phyloP scores from a whole-genome alignment of 1,140 invertebrate genomes.

The Muscidifurax raptorellus region DNA sequence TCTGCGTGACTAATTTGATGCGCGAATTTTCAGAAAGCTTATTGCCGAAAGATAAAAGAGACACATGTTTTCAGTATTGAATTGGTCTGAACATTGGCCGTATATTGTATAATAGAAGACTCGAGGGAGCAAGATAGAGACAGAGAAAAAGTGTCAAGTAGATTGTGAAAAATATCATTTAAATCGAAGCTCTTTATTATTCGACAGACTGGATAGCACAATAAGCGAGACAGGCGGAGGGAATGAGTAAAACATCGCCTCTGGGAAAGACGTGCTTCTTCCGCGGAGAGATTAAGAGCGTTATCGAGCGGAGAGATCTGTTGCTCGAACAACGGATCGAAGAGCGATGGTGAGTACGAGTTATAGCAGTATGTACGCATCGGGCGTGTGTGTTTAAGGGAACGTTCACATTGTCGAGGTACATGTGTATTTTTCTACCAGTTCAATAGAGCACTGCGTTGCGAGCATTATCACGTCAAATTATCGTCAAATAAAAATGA shows the following conservation, averaged over 20 bases:
- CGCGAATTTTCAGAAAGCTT: no score
- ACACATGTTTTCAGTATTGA: no score
- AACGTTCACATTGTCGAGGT: background rate
- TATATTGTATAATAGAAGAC: slow-evolving; percentile 31
- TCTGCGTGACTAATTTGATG: no score
- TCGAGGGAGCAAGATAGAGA: background rate
- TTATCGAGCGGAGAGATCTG: slow-evolving; percentile 7
- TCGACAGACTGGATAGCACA: background rate
- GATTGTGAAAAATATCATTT: slow-evolving; percentile 49
- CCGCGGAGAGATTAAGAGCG: slow-evolving; percentile 4
- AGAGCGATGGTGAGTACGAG: background rate
- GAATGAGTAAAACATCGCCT: slow-evolving; percentile 1
- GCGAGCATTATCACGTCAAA: no score
- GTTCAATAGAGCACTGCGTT: no score
- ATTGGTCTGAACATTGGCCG: no score
- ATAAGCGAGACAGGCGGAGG: background rate
- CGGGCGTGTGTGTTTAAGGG: background rate
- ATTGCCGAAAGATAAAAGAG: no score
- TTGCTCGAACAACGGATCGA: background rate
- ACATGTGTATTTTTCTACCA: no score
- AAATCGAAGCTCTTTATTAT: slow-evolving; percentile 48
- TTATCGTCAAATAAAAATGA: background rate
- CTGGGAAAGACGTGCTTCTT: slow-evolving; percentile 4
- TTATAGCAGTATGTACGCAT: background rate
- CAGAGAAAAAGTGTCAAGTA: slow-evolving; percentile 38